Evolutionary conservation across 2,888 invertebrate genomes (phyloP), one percentile per base, ranked within the genome.

Genomic region (Fabriciana adippe): DNA sequence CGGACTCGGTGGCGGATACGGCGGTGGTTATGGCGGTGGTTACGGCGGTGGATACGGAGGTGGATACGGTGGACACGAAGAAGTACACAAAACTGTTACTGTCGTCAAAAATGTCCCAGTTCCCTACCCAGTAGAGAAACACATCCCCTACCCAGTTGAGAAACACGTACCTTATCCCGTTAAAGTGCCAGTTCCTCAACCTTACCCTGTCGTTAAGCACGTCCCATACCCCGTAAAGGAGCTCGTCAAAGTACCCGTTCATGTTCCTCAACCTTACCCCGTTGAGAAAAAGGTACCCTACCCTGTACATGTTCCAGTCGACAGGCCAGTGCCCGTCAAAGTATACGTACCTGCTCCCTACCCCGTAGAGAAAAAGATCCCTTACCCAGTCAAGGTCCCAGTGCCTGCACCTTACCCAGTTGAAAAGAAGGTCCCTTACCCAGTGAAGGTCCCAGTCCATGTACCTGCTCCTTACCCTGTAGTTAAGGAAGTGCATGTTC

Each of bases 71-170:
- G 82, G 88, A 6, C 91, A 93, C 72, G 93, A 93, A 66, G 94
- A 95, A 75, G 85, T 93, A 21, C 94, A 95, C 79, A 96, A 95
- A 80, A 95, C 94, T 56, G 84, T 96, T 73, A 96, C 96, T 14
- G 94, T 97, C 41, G 94, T 96, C 74, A 96, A 96, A 88, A 96
- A 95, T 73, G 94, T 96, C 60, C 94, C 95, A 47, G 94, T 94
- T 55, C 95, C 95, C 55, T 95, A 95, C 82, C 96, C 95, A 65
- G 96, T 96, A 67, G 95, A 95, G 78, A 95, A 94, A 76, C 94
- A 94, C 77, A 93, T 96, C 66, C 95, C 95, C 60, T 93, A 93
- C 77, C 95, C 96, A 2, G 95, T 95, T 14, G 94, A 94, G 75
- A 95, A 94, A 80, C 93, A 94, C 57, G 82, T 95, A n/a, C 95